Evolutionary conservation across 2,888 invertebrate species (phyloP), one percentile per base, ranked within the genome.

Genomic region (Protodeltote pygarga): DNA sequence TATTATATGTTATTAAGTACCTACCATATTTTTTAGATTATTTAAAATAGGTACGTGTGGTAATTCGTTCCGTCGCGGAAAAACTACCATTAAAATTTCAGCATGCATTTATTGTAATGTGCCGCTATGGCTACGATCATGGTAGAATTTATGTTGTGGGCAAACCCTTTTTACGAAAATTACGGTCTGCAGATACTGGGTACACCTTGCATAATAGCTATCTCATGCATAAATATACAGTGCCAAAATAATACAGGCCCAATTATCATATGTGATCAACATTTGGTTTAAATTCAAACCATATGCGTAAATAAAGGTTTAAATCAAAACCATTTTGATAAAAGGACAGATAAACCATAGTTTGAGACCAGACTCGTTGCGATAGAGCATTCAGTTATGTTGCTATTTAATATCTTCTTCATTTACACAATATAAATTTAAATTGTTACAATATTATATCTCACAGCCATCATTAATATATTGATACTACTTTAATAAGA

Each of bases 381-480:
- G 78, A 77, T 64, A 81, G 81, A 84, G 82, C 85, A 74, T 79
- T 79, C 70, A 57, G 55, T 71, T 67, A 65, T 65, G 74, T 83
- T 81, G 82, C 81, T 84, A 85, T 85, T 79, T 81, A 63, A 68
- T 71, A 73, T 71, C 79, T 81, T 80, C 78, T 75, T 83, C 83
- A 83, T 89, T 89, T 89, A 90, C 85, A 89, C 77, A 87, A 87
- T 91, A 91, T 89, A 87, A 89, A 87, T 89, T 91, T 90, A 89
- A 92, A 89, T 87, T 87, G 89, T 91, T 89, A 83, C 71, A 83
- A 89, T 88, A 84, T 87, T 87, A 89, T 89, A 91, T 87, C 92
- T 92, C 92, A 92, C 92, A 92, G 92, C 92, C 92, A 92, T 92
- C 92, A 90, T 91, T 92, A 58, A 91, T 87, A 90, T 90, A 91